Evolutionary conservation across 2,888 invertebrate species (phyloP), one percentile per base, ranked within the genome.

Genomic region (Cataglyphis altisquamis): DNA sequence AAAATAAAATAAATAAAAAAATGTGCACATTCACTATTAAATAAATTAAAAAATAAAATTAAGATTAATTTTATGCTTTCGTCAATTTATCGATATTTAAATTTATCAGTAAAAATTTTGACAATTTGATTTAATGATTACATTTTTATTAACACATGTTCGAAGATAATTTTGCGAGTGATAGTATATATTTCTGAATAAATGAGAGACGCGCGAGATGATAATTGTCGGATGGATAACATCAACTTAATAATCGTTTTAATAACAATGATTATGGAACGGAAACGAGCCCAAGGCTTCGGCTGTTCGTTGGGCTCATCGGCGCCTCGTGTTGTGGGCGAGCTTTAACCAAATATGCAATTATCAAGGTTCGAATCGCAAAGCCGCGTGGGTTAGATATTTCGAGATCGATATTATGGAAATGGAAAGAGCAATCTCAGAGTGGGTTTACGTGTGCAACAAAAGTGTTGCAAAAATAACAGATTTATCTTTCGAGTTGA

Each of bases 251-350:
- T 85, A 83, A 88, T 73, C 77, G 85, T 67, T 90, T 90, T 91
- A 92, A 92, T 90, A 90, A 91, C 86, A 78, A 70, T 36, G 84
- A 21, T 93, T 93, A 92, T 90, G 93, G 92, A 93, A 93, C 72
- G 82, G 89, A 91, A 94, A 93, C 82, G 91, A 87, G 93, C 90
- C 91, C 93, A 94, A 93, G 93, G 94, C 90, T 91, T 87, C 48
- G 10, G 52, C n/a, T 45, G 21, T 48, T 36, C 52, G 62, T 64
- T 60, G 32, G 18, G 52, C 57, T 83, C 85, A 82, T 88, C 83
- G 75, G 84, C 74, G 67, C n/a, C 18, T 21, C n/a, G 21, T 10
- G 74, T 75, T 39, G 82, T 90, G 72, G 89, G 89, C 84, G 89
- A 83, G 32, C 45, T 52, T 66, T 80, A 36, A 88, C 87, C 87